Evolutionary conservation across 2,888 invertebrate genomes (phyloP), one percentile per base, ranked within the genome.

Genomic region (Merodon equestris): DNA sequence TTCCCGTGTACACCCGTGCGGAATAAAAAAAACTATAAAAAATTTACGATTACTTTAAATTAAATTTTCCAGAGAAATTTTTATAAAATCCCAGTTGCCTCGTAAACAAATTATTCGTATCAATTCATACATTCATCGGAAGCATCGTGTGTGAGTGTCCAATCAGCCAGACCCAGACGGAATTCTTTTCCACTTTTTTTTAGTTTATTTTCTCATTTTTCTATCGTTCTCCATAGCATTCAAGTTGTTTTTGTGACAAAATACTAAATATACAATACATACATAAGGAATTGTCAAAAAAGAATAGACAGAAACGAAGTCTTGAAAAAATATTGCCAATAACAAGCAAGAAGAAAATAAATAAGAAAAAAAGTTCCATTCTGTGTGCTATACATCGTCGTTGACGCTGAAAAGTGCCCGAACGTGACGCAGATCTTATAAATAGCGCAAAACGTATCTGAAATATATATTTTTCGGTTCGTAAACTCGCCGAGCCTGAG

Each of bases 351-450:
- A n/a, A n/a, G n/a, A n/a, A n/a, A n/a, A n/a, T n/a, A 27, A 54
- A 1, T 53, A 47, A 14, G 9, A 57, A 53, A 70, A 44, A 53
- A 58, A 7, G 64, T 34, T 44, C 45, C 27, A 27, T 27, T 17
- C 10, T 14, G 17, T 40, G 47, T 54, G 66, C 47, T 15, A 27
- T 7, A 27, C 27, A 27, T 7, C 64, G 17, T 44, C 34, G 27
- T 44, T 53, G 40, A 27, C 17, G 14, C 17, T 40, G 40, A 73
- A 50, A 27, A 44, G 50, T 68, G 63, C 44, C 40, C 63, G 12
- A 73, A 67, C 61, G 75, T 81, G 81, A 81, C 81, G 81, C 81
- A 81, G 75, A 51, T 81, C 71, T 73, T 81, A 81, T 66, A 81
- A 81, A 81, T 81, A 81, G 75, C 81, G 75, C 75, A 75, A 81